Conservation (phyloP, 2,888 invertebrate genomes). For the Cryptocephalus moraei region DNA sequence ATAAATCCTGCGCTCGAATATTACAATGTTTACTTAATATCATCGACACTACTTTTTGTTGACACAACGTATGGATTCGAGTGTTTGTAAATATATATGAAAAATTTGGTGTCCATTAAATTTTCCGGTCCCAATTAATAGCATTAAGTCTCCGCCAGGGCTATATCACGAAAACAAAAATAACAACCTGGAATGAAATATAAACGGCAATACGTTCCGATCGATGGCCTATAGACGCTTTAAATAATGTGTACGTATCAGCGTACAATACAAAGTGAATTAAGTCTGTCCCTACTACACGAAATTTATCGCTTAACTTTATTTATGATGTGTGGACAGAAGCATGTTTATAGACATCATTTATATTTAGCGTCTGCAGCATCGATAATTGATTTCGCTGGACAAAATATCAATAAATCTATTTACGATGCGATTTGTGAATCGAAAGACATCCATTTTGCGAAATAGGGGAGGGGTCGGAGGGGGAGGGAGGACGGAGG, state of each 20-base stretch:
- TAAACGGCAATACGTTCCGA: slow-evolving; percentile 4
- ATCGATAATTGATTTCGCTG: slow-evolving; percentile 22
- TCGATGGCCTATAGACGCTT: slow-evolving; percentile 2
- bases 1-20: too few relatives aligned
- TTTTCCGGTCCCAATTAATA: background rate
- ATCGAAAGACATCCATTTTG: slow-evolving; percentile 15
- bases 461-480: slow-evolving; percentile 14
- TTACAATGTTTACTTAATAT: too few relatives aligned
- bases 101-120: slow-evolving; percentile 2
- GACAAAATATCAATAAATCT: slow-evolving; percentile 21
- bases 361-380: slow-evolving; percentile 21
- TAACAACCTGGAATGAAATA: slow-evolving; percentile 1
- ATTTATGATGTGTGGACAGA: slow-evolving; percentile 24
- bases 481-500: slow-evolving; percentile 21
- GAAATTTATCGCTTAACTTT: slow-evolving; percentile 20
- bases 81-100: background rate
- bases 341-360: slow-evolving; percentile 24
- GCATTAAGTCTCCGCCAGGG: too few relatives aligned
- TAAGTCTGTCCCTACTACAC: slow-evolving; percentile 15
- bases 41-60: too few relatives aligned
- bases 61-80: too few relatives aligned
- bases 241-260: slow-evolving; percentile 10
- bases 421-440: slow-evolving; percentile 17
- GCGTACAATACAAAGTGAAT: slow-evolving; percentile 13
- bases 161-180: background rate